Evolutionary conservation across 2,888 invertebrate genomes (phyloP), one percentile per base, ranked within the genome.

Genomic region (Colletes collaris): DNA sequence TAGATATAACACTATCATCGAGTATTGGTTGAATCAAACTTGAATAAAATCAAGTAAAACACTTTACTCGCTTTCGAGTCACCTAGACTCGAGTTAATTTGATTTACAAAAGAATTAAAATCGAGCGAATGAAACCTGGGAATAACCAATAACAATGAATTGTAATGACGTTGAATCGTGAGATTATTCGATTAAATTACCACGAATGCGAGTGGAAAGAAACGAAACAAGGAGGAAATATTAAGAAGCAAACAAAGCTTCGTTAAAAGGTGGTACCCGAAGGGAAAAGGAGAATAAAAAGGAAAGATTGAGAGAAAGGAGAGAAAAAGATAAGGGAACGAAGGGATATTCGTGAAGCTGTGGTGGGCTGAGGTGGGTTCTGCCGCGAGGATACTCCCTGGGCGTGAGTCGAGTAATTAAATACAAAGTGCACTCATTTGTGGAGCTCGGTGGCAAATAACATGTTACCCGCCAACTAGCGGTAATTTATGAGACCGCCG

Each of bases 381-480:
- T 19, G 81, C 76, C 78, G 79, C 69, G 69, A 59, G 86, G 89
- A 89, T 89, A 89, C 91, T 89, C 90, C 90, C 91, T 90, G 91
- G 92, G 92, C 92, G 92, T 92, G 92, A 91, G 88, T 85, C 88
- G 86, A 89, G 90, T 91, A 92, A 92, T 92, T 92, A 92, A 92
- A 92, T 92, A 90, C 89, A 91, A 91, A 91, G 90, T 91, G 91
- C 90, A 90, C 91, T 91, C 92, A 92, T 91, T 92, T 91, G 90
- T 90, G 89, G 89, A 90, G 89, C 89, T 89, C 90, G 78, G 90
- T 92, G 90, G 91, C 92, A 90, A 91, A 91, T 92, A 91, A 92
- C 91, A 92, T 89, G 91, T 91, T 92, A 86, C 78, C 84, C 83
- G 81, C 81, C 86, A 90, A 91, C 90, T 86, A 89, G 90, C 85